Evolutionary conservation across 2,888 invertebrate species (phyloP).

Genomic region (Nymphalis polychloros): DNA sequence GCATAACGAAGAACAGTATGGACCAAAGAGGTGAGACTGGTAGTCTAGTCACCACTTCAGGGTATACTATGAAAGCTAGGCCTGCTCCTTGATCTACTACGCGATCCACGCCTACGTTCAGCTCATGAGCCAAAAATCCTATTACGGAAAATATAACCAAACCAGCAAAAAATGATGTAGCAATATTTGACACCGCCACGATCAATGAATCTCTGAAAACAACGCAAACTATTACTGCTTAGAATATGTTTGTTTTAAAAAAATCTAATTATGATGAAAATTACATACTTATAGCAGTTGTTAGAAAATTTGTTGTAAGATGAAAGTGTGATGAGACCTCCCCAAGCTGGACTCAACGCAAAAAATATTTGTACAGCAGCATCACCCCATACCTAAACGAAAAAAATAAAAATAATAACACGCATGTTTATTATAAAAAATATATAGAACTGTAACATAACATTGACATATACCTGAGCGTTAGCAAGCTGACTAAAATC

Average conservation of each 20-base stretch:
- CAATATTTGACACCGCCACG: constrained; percentile 88
- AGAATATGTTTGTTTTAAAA: background rate
- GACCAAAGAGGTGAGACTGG: constrained; percentile 92
- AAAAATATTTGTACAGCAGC: constrained; percentile 94
- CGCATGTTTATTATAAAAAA: background rate
- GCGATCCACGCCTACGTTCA: constrained; percentile 84
- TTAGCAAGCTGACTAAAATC: constrained; percentile 87
- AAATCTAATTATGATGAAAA: too few relatives aligned
- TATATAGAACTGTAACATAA: background rate
- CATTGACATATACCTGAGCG: constrained; percentile 79
- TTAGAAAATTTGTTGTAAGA: constrained; percentile 93
- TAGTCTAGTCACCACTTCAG: constrained; percentile 89
- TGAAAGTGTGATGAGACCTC: constrained; percentile 91
- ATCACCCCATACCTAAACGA: constrained; percentile 87
- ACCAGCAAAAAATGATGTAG: constrained; percentile 90
- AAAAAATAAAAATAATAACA: background rate
- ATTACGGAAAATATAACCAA: constrained; percentile 91
- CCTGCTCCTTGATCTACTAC: constrained; percentile 90
- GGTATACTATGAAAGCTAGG: constrained; percentile 92
- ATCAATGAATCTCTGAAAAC: constrained; percentile 86
- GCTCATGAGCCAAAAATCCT: constrained; percentile 89
- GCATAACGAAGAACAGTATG: constrained; percentile 90
- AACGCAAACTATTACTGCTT: constrained; percentile 34
- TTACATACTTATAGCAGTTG: constrained; percentile 87
- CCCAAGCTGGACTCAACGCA: constrained; percentile 92